Percentiles rank a stretch among this genome's conserved stretches.
These are phyloP conservation scores for Formicarius rufipectus DNA, from an alignment of 2,113 vertebrate species.

Conservation along the genomic window DNA sequence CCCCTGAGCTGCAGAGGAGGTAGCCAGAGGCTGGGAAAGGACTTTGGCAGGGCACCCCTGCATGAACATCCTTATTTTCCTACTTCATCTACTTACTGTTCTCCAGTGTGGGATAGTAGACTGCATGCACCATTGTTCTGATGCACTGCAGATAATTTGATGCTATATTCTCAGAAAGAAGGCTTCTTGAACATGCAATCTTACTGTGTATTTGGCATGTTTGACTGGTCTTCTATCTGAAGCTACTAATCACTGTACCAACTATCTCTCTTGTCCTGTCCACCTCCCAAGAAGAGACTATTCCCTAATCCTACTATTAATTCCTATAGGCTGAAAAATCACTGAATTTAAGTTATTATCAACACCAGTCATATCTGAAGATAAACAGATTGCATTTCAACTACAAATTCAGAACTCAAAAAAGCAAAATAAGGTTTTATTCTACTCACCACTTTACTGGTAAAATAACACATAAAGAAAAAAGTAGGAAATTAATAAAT, in stretches of 20 bases:
- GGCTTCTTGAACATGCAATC: not conserved
- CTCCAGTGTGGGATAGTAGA: not conserved
- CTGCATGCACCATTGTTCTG: not conserved
- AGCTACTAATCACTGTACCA: not conserved
- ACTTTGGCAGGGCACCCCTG: not conserved
- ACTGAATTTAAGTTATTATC: not conserved
- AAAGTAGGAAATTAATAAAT: not conserved
- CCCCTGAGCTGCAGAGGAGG: not conserved
- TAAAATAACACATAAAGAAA: not conserved
- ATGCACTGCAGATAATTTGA: not conserved
- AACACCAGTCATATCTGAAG: not conserved
- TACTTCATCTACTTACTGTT: not conserved
- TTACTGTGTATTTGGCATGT: not conserved
- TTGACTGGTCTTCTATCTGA: not conserved
- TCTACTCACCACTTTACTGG: not conserved
- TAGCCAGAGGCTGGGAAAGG: rapidly evolving
- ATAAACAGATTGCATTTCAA: not conserved
- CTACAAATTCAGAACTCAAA: not conserved
- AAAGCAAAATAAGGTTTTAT: not conserved
- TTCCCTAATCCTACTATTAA: not conserved
- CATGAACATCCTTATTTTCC: not conserved
- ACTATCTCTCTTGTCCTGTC: not conserved
- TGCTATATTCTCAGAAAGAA: not conserved
- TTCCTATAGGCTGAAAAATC: not conserved
- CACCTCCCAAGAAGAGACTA: not conserved